A percentile compares a stretch with the other conserved stretches of the same genome.
Conservation (phyloP, 1,140 invertebrate genomes). For the Cotesia typhae region DNA sequence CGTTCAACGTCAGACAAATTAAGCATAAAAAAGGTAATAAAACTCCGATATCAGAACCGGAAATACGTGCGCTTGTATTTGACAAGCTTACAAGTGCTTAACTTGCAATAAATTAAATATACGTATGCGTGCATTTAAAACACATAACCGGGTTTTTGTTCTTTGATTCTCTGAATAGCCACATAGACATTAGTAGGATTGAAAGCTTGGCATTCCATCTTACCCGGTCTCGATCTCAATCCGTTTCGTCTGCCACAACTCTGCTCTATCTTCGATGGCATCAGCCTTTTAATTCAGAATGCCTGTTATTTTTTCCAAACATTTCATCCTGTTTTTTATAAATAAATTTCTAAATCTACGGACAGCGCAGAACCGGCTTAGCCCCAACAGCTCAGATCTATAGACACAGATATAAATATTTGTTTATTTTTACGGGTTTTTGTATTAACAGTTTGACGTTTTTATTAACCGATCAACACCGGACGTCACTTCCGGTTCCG, state of each 20-base stretch:
- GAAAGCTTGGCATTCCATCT: too few species aligned
- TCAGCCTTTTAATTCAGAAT: too few species aligned
- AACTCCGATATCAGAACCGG: neutral
- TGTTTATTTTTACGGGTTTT: neutral
- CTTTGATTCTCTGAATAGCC: too few species aligned
- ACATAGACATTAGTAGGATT: too few species aligned
- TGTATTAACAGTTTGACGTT: constrained; percentile 25
- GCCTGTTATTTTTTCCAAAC: too few species aligned
- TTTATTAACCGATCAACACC: constrained; percentile 29
- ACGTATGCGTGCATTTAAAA: neutral
- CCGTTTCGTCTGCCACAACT: too few species aligned
- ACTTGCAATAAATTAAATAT: neutral
- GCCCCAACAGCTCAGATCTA: too few species aligned
- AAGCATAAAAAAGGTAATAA: neutral
- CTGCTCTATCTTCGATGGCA: too few species aligned
- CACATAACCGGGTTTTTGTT: neutral
- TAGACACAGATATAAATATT: neutral
- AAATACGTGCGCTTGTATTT: constrained; percentile 15
- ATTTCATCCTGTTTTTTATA: constrained; percentile 2
- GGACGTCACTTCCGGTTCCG: constrained; percentile 40
- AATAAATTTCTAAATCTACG: neutral
- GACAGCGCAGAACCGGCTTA: too few species aligned
- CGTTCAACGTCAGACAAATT: neutral
- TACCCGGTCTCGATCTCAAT: too few species aligned
- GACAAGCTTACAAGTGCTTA: constrained; percentile 21